Evolutionary conservation across 2,888 invertebrate genomes (phyloP).

Genomic region (Adelphocoris suturalis): DNA sequence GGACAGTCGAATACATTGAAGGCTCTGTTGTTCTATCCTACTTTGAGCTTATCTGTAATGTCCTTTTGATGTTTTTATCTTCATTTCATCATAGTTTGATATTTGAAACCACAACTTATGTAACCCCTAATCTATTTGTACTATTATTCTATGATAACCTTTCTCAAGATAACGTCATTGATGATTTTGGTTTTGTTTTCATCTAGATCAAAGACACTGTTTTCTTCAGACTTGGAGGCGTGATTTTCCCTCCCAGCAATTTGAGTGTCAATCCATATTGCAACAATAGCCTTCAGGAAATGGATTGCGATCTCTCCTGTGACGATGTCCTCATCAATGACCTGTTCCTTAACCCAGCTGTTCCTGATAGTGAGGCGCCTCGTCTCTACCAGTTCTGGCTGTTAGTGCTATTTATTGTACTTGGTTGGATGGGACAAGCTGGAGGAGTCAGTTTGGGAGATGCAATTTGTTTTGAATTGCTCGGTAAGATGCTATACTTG

Average conservation of each 20-base stretch:
- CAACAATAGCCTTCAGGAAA: slow-evolving; percentile 78
- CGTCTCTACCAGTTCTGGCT: slow-evolving; percentile 85
- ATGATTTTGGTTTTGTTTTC: not conserved
- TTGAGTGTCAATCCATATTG: slow-evolving; percentile 77
- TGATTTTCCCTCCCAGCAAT: slow-evolving; percentile 74
- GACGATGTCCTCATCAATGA: slow-evolving; percentile 80
- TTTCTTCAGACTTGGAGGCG: slow-evolving; percentile 78
- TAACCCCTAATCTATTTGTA: no score
- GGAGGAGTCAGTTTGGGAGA: slow-evolving; percentile 93
- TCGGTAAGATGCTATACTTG: slow-evolving; percentile 81
- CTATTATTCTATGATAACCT: no score
- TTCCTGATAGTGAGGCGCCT: slow-evolving; percentile 76
- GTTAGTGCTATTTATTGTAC: slow-evolving; percentile 87
- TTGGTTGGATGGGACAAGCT: slow-evolving; percentile 91
- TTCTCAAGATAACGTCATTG: not conserved
- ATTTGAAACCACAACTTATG: no score
- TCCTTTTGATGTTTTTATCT: no score
- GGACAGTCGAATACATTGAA: no score
- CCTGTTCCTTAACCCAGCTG: slow-evolving; percentile 77
- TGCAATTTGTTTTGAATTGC: slow-evolving; percentile 91
- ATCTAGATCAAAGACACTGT: slow-evolving; percentile 76
- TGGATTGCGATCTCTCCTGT: slow-evolving; percentile 80
- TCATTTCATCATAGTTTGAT: no score
- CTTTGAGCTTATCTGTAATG: no score
- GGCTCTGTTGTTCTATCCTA: no score